Evolutionary conservation across 2,888 invertebrate species (phyloP).

Genomic region (Pterobdella sp.): DNA sequence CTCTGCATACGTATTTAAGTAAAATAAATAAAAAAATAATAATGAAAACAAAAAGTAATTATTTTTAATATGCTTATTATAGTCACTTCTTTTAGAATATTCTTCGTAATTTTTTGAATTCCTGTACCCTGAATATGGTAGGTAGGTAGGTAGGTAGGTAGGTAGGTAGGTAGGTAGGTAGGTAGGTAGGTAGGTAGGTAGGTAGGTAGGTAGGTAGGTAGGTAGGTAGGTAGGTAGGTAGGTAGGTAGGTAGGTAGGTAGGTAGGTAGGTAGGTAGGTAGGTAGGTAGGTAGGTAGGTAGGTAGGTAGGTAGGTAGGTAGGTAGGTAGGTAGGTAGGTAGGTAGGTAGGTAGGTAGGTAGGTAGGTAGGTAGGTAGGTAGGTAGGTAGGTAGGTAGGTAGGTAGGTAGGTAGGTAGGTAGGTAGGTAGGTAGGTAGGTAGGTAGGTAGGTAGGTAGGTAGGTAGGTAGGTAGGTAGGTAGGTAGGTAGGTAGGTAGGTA

Average conservation of each 20-base stretch:
- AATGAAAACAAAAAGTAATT: no score
- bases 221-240: slow-evolving; percentile 1
- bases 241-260: slow-evolving; percentile 1
- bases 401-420: slow-evolving; percentile 1
- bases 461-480: background rate
- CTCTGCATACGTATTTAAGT: no score
- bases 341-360: slow-evolving; percentile 1
- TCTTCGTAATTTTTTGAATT: no score
- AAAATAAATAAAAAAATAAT: no score
- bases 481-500: background rate
- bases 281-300: background rate
- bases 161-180: slow-evolving; percentile 1
- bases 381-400: background rate
- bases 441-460: slow-evolving; percentile 1
- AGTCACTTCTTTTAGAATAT: no score
- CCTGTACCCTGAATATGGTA: no score
- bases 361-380: slow-evolving; percentile 1
- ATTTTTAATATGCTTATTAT: no score
- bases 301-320: background rate
- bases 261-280: slow-evolving; percentile 1
- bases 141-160: slow-evolving; percentile 1
- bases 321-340: slow-evolving; percentile 1
- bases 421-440: slow-evolving; percentile 1
- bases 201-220: background rate
- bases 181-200: slow-evolving; percentile 1